phyloP scores from a whole-genome alignment of 2,113 vertebrate genomes.

The Notothenia rossii region DNA sequence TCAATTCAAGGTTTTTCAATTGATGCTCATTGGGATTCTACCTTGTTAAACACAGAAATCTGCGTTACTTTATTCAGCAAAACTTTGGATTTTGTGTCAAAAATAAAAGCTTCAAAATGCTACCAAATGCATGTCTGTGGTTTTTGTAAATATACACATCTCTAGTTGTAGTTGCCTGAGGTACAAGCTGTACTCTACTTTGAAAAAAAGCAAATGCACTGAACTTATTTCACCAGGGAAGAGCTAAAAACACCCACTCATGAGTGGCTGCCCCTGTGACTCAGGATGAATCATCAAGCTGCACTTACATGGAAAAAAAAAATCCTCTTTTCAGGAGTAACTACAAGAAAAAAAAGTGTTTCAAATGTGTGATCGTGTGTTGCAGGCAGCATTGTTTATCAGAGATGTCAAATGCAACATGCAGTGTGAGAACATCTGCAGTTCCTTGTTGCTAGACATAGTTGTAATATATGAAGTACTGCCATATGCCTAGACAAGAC shows the following conservation, averaged over 20 bases:
- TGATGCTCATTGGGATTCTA: constrained; percentile 34
- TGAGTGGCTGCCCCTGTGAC: constrained; percentile 29
- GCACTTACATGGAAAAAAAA: constrained; percentile 14
- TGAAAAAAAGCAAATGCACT: not conserved
- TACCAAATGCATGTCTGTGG: constrained; percentile 32
- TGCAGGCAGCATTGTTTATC: not conserved
- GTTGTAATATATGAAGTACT: not conserved
- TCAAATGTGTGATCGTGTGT: constrained; percentile 6
- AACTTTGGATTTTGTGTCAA: constrained; percentile 77
- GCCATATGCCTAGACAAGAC: not conserved
- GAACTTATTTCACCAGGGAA: constrained; percentile 5
- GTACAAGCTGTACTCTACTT: constrained; percentile 6
- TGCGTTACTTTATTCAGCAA: constrained; percentile 62
- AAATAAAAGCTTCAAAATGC: constrained; percentile 76
- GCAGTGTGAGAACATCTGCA: not conserved
- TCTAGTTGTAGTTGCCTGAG: not conserved
- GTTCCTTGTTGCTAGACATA: not conserved
- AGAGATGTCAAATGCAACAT: not conserved
- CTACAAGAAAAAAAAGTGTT: not conserved
- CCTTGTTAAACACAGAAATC: constrained; percentile 36
- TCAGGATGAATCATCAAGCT: constrained; percentile 44
- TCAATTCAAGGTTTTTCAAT: constrained; percentile 37
- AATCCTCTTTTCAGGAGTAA: constrained; percentile 18
- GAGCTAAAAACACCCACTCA: constrained; percentile 44
- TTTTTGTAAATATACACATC: not conserved